A percentile compares a stretch with the other conserved stretches of the same genome.
Evolutionary conservation across 1,140 invertebrate genomes (phyloP).

Genomic region (Eupristina koningsbergeri): DNA sequence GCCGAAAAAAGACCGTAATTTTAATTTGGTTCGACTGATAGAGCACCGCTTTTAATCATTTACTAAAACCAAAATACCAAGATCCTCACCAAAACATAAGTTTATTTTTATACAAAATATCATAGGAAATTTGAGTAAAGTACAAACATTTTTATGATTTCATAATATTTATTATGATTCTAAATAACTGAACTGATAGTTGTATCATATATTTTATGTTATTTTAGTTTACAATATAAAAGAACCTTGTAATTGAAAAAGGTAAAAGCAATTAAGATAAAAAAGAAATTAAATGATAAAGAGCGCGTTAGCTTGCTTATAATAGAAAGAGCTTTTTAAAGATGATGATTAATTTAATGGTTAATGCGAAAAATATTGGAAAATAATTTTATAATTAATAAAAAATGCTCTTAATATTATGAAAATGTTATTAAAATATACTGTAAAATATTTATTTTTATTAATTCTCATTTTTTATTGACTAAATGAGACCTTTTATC

Average conservation of each 20-base stretch:
- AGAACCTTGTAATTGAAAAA: background rate
- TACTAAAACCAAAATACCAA: background rate
- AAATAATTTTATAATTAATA: background rate
- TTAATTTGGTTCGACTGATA: background rate
- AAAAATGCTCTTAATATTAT: background rate
- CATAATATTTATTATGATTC: background rate
- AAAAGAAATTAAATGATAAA: background rate
- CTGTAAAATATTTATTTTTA: background rate
- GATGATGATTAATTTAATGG: background rate
- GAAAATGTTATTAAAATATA: background rate
- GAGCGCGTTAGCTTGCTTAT: background rate
- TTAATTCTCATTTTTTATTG: background rate
- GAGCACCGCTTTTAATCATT: background rate
- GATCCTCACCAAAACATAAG: background rate
- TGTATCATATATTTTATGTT: background rate
- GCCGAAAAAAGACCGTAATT: background rate
- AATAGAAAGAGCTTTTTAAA: background rate
- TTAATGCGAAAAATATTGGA: background rate
- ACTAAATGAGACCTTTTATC: no score
- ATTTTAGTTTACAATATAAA: background rate
- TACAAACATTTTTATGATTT: background rate
- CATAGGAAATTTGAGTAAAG: background rate
- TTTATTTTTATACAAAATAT: background rate
- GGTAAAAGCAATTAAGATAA: background rate
- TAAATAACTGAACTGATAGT: background rate